Evolutionary conservation across 2,888 invertebrate species (phyloP), one percentile per base, ranked within the genome.

Genomic region (Mesorhabditis belari): DNA sequence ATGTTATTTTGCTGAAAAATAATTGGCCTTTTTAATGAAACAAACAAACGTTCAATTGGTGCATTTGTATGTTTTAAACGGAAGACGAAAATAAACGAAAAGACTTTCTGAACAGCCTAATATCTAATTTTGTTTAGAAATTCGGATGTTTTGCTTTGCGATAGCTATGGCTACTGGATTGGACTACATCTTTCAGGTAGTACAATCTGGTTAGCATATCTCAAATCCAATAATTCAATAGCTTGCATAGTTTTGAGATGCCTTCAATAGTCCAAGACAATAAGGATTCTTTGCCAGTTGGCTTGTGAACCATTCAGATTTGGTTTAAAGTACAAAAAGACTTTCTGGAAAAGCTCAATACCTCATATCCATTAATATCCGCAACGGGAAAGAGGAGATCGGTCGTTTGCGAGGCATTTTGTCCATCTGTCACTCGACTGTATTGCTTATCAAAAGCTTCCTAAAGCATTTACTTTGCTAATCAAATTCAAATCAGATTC

Each of bases 141-240:
- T 77, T 49, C 73, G 75, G 24, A 70, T 80, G 4, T 80, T 80
- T 66, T 79, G 79, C 56, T 66, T 76, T 19, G 76, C 77, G 12
- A 75, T 79, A 0, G 73, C 75, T 4, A 65, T 80, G 28, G 80
- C 80, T 17, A 67, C 79, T 49, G 73, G 72, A 24, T 55, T 80
- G 49, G 77, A 73, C 53, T 80, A 75, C 67, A 62, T 76, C 23
- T 65, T 77, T 21, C 73, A 70, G 35, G 57, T 2, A 53, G n/a
- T n/a, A n/a, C n/a, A n/a, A n/a, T n/a, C n/a, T n/a, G n/a, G n/a
- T n/a, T n/a, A n/a, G n/a, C n/a, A n/a, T n/a, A n/a, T n/a, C n/a
- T n/a, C n/a, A n/a, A n/a, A n/a, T n/a, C n/a, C n/a, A n/a, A n/a
- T n/a, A n/a, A n/a, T n/a, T n/a, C n/a, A n/a, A n/a, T n/a, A n/a